Evolutionary conservation across 2,113 vertebrate species (phyloP).

Genomic region (Tyrannus savana): DNA sequence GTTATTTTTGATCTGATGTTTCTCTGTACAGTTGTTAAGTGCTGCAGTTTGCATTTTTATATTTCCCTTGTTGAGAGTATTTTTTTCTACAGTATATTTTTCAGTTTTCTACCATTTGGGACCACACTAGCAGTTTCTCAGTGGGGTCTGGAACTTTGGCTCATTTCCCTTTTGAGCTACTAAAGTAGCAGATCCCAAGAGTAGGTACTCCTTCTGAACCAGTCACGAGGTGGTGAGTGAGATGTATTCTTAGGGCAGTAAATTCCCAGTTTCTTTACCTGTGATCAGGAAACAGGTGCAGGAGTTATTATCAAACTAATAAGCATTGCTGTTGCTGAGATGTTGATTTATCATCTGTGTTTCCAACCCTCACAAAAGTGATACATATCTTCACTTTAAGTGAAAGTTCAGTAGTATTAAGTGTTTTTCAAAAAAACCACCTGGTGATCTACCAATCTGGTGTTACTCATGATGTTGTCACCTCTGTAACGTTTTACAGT

Average conservation of each 20-base stretch:
- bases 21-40: not conserved
- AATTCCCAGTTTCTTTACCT: not conserved
- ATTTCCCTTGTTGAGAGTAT: not conserved
- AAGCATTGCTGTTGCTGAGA: not conserved
- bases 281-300: not conserved
- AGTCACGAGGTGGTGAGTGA: not conserved
- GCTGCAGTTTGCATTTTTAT: not conserved
- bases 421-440: not conserved
- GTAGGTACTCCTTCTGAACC: not conserved
- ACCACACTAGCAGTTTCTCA: not conserved
- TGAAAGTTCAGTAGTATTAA: not conserved
- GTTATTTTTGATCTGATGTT: not conserved
- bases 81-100: not conserved
- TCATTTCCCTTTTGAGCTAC: not conserved
- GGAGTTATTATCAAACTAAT: not conserved
- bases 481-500: not conserved
- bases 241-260: not conserved
- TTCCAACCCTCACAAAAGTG: not conserved
- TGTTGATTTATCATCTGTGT: not conserved
- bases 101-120: not conserved
- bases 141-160: not conserved
- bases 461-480: not conserved
- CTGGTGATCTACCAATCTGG: not conserved
- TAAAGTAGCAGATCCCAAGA: not conserved
- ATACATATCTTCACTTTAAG: accelerated